Evolutionary conservation across 2,113 vertebrate species (phyloP).

Genomic region (Lasiurus cinereus): DNA sequence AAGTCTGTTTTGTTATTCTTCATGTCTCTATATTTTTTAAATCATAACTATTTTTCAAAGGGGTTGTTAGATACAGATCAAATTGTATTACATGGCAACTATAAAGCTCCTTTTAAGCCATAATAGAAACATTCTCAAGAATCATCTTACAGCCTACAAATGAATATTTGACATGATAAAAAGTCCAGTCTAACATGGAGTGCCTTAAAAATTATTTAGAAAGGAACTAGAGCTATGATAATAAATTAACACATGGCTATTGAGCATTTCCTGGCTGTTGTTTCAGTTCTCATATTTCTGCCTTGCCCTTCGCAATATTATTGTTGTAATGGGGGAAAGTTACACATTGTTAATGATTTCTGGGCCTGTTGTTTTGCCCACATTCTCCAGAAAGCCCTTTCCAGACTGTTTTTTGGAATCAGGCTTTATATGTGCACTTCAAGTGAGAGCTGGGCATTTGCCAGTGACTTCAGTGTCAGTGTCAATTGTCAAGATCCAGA

Average conservation of each 20-base stretch:
- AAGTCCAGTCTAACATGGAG: constrained; percentile 17
- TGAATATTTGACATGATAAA: constrained; percentile 64
- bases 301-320: constrained; percentile 19
- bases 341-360: constrained; percentile 45
- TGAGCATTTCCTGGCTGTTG: background rate
- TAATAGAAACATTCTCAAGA: constrained; percentile 49
- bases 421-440: background rate
- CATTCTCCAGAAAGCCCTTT: constrained; percentile 57
- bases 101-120: constrained; percentile 56
- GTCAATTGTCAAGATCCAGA: background rate
- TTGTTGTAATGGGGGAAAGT: constrained; percentile 6
- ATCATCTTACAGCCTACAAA: constrained; percentile 45
- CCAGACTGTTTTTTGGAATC: constrained; percentile 36
- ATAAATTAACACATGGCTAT: background rate
- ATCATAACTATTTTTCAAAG: constrained; percentile 66
- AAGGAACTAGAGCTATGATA: background rate
- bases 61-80: constrained; percentile 53
- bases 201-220: constrained; percentile 44
- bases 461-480: background rate
- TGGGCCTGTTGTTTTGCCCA: constrained; percentile 13
- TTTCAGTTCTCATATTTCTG: background rate
- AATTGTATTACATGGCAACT: constrained; percentile 46
- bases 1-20: constrained; percentile 52
- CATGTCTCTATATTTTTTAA: constrained; percentile 31
- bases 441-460: background rate